Percentiles rank a stretch among this genome's conserved stretches.
phyloP scores from a whole-genome alignment of 2,797 vertebrate species.

The Lagorchestes hirsutus region DNA sequence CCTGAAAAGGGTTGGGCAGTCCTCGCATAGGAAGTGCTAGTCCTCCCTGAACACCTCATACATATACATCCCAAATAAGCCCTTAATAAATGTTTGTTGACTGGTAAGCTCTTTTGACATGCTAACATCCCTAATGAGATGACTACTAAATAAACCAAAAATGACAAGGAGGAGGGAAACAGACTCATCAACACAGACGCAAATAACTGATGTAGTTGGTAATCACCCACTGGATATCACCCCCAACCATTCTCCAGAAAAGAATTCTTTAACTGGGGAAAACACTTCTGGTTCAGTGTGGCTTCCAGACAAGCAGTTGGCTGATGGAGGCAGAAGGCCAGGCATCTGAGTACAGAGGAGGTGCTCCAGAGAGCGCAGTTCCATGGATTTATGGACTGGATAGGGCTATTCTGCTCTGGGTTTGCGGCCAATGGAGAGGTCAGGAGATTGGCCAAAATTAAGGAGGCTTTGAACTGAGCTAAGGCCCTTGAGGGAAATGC shows the following conservation, averaged over 20 bases:
- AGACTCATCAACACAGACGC: not conserved
- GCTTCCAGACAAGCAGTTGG: slow-evolving; percentile 38
- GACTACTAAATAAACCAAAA: slow-evolving; percentile 40
- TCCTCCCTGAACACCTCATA: not conserved
- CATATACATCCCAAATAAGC: not conserved
- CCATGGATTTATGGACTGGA: slow-evolving; percentile 52
- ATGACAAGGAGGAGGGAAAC: slow-evolving; percentile 23
- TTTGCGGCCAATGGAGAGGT: slow-evolving; percentile 57
- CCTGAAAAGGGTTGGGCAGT: not conserved
- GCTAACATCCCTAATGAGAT: slow-evolving; percentile 1
- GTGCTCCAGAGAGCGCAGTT: not conserved
- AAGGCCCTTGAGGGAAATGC: slow-evolving; percentile 30
- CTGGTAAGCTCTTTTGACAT: not conserved
- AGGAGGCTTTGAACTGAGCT: slow-evolving; percentile 46
- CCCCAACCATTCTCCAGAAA: slow-evolving; percentile 27
- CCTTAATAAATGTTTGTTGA: not conserved
- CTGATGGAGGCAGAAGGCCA: slow-evolving; percentile 42
- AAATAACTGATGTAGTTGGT: slow-evolving; percentile 18
- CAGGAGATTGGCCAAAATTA: slow-evolving; percentile 60
- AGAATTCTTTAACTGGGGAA: slow-evolving; percentile 32
- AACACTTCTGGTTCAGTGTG: slow-evolving; percentile 46
- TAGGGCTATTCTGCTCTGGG: slow-evolving; percentile 4
- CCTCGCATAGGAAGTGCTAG: not conserved
- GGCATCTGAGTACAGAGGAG: slow-evolving; percentile 39
- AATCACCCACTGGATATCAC: not conserved